phyloP scores from a whole-genome alignment of 2,113 vertebrate species.

The Pitta sordida region DNA sequence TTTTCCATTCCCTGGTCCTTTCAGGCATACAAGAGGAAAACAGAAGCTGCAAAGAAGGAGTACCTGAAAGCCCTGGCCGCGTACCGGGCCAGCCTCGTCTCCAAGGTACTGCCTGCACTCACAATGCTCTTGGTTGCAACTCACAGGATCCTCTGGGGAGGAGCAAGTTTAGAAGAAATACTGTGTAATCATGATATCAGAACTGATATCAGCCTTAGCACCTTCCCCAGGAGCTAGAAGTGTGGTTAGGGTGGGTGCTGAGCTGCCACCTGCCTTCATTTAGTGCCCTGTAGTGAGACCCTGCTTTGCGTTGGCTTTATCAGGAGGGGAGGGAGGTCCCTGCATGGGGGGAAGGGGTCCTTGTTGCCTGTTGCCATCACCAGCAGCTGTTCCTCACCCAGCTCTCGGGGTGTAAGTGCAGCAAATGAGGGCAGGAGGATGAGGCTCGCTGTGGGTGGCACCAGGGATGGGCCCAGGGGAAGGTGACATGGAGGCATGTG shows the following conservation, averaged over 20 bases:
- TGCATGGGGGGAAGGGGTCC: background rate
- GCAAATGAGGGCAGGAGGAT: background rate
- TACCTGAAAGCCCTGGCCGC: constrained; percentile 98
- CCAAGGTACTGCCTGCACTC: constrained; percentile 75
- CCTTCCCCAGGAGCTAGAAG: background rate
- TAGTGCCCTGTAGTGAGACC: background rate
- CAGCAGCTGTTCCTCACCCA: rapidly evolving
- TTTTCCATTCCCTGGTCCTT: constrained; percentile 55
- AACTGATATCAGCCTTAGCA: background rate
- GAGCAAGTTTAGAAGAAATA: background rate
- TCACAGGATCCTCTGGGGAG: background rate
- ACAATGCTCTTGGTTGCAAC: background rate
- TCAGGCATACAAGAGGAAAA: constrained; percentile 99
- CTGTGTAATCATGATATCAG: background rate
- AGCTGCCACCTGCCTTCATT: background rate
- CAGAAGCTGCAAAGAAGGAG: constrained; percentile 98
- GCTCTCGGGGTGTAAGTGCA: rapidly evolving
- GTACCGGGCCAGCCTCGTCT: constrained; percentile 97
- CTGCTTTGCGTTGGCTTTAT: background rate
- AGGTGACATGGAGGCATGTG: background rate
- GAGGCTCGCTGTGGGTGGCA: background rate
- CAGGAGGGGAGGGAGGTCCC: background rate
- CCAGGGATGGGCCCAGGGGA: background rate
- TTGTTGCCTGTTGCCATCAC: background rate
- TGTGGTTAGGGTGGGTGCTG: background rate